These are phyloP conservation scores for Hypomecis atomaria DNA, from an alignment of 2,888 invertebrate genomes.

Conservation along the genomic window DNA sequence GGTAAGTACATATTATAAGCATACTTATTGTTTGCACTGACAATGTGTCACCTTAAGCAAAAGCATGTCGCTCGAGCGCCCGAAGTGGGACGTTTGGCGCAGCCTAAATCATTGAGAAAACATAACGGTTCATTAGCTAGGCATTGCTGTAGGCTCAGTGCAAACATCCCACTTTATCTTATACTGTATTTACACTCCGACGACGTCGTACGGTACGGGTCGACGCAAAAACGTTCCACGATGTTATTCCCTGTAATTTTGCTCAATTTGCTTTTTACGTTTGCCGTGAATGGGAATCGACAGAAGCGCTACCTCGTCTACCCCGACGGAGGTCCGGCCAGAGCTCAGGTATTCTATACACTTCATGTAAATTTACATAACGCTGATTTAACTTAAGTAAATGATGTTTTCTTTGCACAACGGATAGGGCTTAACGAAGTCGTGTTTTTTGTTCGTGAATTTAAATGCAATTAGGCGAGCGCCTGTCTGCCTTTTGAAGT, in stretches of 20 bases:
- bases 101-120: constrained; percentile 76
- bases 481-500: constrained; percentile 58
- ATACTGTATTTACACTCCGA: constrained; percentile 67
- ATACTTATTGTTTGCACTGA: too few species aligned
- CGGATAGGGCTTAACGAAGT: constrained; percentile 78
- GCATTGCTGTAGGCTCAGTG: constrained; percentile 63
- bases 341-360: constrained; percentile 81
- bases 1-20: too few species aligned
- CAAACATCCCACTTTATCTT: constrained; percentile 76
- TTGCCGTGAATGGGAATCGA: constrained; percentile 59
- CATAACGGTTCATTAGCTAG: constrained; percentile 82
- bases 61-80: constrained; percentile 43
- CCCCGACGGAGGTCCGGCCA: constrained; percentile 83
- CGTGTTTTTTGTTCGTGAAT: constrained; percentile 76
- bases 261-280: constrained; percentile 60
- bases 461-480: constrained; percentile 77
- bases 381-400: constrained; percentile 69
- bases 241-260: constrained; percentile 68
- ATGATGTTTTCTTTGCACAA: constrained; percentile 78
- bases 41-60: constrained; percentile 46
- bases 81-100: constrained; percentile 48
- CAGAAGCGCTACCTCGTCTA: constrained; percentile 84
- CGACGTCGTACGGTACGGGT: constrained; percentile 53
- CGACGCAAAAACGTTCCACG: constrained; percentile 53
- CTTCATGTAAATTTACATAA: constrained; percentile 64